Conservation (phyloP, 2,113 vertebrate species). For the Ciconia boyciana region DNA sequence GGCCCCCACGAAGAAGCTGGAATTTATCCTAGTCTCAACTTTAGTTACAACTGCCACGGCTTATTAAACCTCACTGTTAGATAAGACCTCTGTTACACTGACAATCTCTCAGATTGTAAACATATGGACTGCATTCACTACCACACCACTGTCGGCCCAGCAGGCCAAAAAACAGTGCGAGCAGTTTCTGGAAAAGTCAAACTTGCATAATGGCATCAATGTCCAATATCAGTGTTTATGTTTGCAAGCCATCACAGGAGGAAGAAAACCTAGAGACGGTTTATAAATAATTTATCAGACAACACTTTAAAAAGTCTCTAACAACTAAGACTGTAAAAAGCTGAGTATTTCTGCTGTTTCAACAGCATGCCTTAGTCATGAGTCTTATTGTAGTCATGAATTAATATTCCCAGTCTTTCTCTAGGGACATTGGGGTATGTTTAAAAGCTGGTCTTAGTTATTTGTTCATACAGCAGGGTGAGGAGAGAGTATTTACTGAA, state of each 20-base stretch:
- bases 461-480: background rate
- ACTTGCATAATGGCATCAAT: conserved; percentile 9
- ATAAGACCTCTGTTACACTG: background rate
- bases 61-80: conserved; percentile 20
- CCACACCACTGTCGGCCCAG: background rate
- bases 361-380: background rate
- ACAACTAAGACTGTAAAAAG: background rate
- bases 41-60: background rate
- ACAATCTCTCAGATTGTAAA: background rate
- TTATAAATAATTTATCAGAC: conserved; percentile 38
- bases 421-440: background rate
- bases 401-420: background rate
- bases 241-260: background rate
- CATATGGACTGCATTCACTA: conserved; percentile 14
- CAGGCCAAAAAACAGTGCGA: background rate
- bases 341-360: background rate
- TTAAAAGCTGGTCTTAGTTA: background rate
- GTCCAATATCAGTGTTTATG: background rate
- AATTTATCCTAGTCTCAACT: background rate
- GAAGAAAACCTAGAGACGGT: background rate
- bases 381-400: background rate
- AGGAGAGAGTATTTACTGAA: background rate
- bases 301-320: background rate
- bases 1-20: background rate
- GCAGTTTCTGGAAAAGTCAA: background rate